Base-by-base conservation (phyloP, 2,888 invertebrate genomes). In the Tryphoninae sp. region DNA sequence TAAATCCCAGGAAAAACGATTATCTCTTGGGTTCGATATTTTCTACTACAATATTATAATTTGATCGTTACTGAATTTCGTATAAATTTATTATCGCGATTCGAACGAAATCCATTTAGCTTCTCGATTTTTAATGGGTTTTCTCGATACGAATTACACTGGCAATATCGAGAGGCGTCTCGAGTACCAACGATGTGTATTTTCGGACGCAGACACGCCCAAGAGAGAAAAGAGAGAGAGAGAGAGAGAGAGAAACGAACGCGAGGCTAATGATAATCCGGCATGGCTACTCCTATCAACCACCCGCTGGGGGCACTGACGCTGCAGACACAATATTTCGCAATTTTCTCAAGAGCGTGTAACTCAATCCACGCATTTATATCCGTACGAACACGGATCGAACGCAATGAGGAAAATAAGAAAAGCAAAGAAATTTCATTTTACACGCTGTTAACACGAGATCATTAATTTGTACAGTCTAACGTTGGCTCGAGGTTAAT, bases 261-360 rank as follows among this genome's bases (percentile, higher is more conserved):
- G 67, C 75, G 75, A 40, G 7, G 59, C 49, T 76, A 76, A 76
- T 68, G 75, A 76, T 76, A 76, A 76, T 76, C 75, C 75, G 59
- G 61, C 61, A 49, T 33, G 67, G 75, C 22, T 67, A n/a, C 58
- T 61, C 61, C 26, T 61, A 68, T 76, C 75, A 68, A 26, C 67
- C 75, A 49, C 75, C 75, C 67, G 67, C 67, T 51, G 75, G 51
- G 45, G 49, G 22, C 19, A 59, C 42, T 7, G 74, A 49, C 75
- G 67, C 67, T 58, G 51, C 58, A 23, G 45, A 49, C 49, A 75
- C 55, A 58, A 75, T 75, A 75, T 73, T 67, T 75, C 67, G 67
- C 26, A 45, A 58, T 51, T 59, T 75, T 19, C 49, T 67, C 45
- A 58, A 33, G 58, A 59, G 65, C 19, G 40, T 16, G 19, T 16